Percentiles rank a stretch among this genome's conserved stretches.
These are phyloP conservation scores for Mormyrus lacerda DNA, from an alignment of 2,113 vertebrate species.

Conservation along the genomic window DNA sequence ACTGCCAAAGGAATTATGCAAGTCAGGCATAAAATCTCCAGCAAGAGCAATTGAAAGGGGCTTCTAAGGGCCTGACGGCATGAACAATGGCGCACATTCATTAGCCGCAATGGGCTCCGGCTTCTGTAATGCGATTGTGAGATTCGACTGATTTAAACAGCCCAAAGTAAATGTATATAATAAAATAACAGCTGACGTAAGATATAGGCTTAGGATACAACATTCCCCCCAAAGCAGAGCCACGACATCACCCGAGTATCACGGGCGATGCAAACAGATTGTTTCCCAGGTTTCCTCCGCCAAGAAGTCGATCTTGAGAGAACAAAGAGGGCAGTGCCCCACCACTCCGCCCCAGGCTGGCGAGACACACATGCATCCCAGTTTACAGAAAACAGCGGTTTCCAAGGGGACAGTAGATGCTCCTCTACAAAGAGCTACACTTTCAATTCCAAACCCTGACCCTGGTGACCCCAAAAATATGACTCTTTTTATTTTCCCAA, in stretches of 20 bases:
- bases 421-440: neutral
- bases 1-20: slow-evolving; percentile 24
- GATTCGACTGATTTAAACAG: neutral
- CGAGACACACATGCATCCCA: slow-evolving; percentile 28
- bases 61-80: slow-evolving; percentile 14
- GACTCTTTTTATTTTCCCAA: neutral
- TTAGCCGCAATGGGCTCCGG: slow-evolving; percentile 6
- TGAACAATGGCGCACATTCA: slow-evolving; percentile 22
- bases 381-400: slow-evolving; percentile 32
- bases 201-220: neutral
- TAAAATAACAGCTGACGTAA: neutral
- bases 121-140: slow-evolving; percentile 1
- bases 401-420: slow-evolving; percentile 28
- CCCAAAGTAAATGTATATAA: neutral
- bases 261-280: neutral
- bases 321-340: neutral
- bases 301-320: neutral
- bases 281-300: neutral
- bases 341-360: slow-evolving; percentile 8
- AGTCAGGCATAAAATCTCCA: slow-evolving; percentile 23
- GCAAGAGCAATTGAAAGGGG: slow-evolving; percentile 19
- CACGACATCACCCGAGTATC: neutral
- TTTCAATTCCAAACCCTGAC: neutral
- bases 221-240: neutral
- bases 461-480: neutral